Base-by-base conservation (phyloP, 2,797 vertebrate species). In the Hydrophis major region DNA sequence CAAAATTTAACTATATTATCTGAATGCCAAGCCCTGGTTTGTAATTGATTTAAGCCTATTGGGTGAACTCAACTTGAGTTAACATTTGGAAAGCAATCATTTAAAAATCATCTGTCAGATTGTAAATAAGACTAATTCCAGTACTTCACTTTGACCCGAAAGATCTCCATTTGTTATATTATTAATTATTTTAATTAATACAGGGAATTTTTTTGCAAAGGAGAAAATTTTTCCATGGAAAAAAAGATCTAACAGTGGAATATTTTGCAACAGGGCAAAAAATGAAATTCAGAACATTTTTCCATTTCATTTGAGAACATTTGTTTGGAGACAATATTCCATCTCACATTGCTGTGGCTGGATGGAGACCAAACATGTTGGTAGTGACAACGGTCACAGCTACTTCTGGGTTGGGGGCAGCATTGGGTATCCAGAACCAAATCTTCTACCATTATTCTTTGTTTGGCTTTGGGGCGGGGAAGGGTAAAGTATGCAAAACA, bases 141-240 rank as follows among this genome's bases (percentile, higher is more conserved):
- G 14, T 16, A 78, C 27, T 28, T 89, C 91, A 60, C 5, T 60
- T 13, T 53, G 87, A 42, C 42, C 32, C 12, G 14, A n/a, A 57
- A 2, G 16, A 12, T 50, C 6, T 47, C n/a, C 59, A 14, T 88
- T 92, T 16, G 5, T 88, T 47, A 57, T 92, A 66, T 78, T 89
- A 78, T 27, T 89, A 78, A 89, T 92, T 89, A 83, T 92, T 83
- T 59, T 78, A 57, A 89, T 78, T 78, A 50, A 60, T n/a, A 47
- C 18, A 37, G 11, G 59, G 59, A 53, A 12, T 60, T 66, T 8
- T 92, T 92, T 28, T 59, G n/a, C 14, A 89, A 89, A 78, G 47
- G 56, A 42, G 32, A 60, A 47, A 37, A 50, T 78, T n/a, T 50
- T 50, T 92, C 87, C 53, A 92, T 89, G 91, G 66, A 60, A 92